Evolutionary conservation across 92 coral and sea anemone genomes (phyloP), one percentile per base, ranked within the genome.

Genomic region (Isaurus tuberculatus): DNA sequence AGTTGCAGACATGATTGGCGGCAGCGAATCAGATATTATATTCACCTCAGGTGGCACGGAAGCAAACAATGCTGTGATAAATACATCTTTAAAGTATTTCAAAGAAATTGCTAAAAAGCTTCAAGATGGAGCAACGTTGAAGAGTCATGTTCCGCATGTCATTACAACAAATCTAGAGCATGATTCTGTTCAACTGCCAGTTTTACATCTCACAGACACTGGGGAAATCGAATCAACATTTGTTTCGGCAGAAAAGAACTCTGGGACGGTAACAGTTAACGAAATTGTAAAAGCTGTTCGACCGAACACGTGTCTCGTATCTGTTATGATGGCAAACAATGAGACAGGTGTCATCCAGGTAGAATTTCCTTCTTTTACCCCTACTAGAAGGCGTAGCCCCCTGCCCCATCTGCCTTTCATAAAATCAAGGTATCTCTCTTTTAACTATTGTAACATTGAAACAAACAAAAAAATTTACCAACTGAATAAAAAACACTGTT

Each of bases 321-420:
- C 99, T 0, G 84, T 97, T 33, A 97, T 97, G 99, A 84, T 91
- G 89, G 99, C 98, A 10, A 97, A 97, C 68, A 97, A 97, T 84
- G 99, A 97, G 88, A 90, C 97, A 44, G 99, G 99, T 1, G 92
- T 97, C 30, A 97, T 97, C 44, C 99, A 97, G 95, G 98, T 93
- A 70, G 79, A 51, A 15, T 31, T 11, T 68, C 46, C 46, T 40
- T 40, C 7, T 40, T 40, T 40, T 40, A 9, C 46, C 46, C 46
- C 11, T 13, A 3, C 46, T n/a, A n/a, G n/a, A n/a, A n/a, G n/a
- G n/a, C n/a, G n/a, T n/a, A n/a, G n/a, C n/a, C n/a, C n/a, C n/a
- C n/a, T n/a, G n/a, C n/a, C n/a, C n/a, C n/a, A n/a, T n/a, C n/a
- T n/a, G n/a, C n/a, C n/a, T n/a, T n/a, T n/a, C n/a, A n/a, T n/a